These are phyloP conservation scores for Ecliptopera silaceata DNA, from an alignment of 2,888 invertebrate genomes.

Conservation along the genomic window DNA sequence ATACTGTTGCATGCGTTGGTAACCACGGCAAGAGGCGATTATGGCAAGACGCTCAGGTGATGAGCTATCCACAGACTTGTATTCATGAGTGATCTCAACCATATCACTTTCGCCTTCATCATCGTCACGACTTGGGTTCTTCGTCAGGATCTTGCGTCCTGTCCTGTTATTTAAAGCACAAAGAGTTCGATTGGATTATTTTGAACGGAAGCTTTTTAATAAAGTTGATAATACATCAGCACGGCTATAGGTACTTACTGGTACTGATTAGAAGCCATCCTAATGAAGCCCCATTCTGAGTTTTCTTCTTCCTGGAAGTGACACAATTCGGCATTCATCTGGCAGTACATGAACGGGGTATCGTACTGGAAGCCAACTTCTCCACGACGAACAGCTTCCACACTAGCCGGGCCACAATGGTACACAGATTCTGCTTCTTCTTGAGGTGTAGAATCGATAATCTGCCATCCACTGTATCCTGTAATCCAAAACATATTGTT, in stretches of 20 bases:
- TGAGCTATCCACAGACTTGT: conserved; percentile 85
- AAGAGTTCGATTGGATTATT: not conserved
- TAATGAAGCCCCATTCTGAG: conserved; percentile 86
- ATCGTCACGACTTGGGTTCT: conserved; percentile 84
- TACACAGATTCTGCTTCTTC: conserved; percentile 85
- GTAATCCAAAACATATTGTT: conserved; percentile 18
- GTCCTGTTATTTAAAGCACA: conserved; percentile 71
- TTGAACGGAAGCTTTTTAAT: not conserved
- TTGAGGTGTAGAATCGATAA: conserved; percentile 91
- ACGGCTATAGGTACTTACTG: conserved; percentile 80
- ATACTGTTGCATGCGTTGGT: conserved; percentile 83
- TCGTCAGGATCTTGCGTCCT: conserved; percentile 87
- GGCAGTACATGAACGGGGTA: conserved; percentile 89
- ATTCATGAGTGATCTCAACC: conserved; percentile 85
- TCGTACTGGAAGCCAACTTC: conserved; percentile 89
- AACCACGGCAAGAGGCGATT: conserved; percentile 86
- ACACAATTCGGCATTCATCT: conserved; percentile 90
- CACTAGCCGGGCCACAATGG: conserved; percentile 85
- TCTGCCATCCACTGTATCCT: conserved; percentile 93
- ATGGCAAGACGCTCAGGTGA: conserved; percentile 86
- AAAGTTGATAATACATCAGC: not conserved
- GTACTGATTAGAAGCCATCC: conserved; percentile 85
- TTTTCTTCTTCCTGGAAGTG: conserved; percentile 88
- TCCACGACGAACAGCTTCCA: conserved; percentile 87
- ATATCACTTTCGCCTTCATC: conserved; percentile 85